These are phyloP conservation scores for Condylura cristata DNA, from an alignment of 2,113 vertebrate species.

Conservation along the genomic window DNA sequence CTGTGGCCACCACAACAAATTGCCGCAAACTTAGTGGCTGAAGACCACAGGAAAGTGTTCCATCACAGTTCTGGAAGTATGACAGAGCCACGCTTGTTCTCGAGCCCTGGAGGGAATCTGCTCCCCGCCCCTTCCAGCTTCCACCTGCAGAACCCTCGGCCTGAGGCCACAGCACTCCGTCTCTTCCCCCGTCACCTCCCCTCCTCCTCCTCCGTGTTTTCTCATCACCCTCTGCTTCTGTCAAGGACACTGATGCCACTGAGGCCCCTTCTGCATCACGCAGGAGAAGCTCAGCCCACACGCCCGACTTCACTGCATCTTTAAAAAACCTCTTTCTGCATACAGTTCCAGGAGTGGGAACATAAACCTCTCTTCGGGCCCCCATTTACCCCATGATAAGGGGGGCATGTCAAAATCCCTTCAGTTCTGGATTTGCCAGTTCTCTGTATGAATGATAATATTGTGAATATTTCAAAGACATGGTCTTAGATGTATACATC, in stretches of 20 bases:
- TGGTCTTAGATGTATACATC: background rate
- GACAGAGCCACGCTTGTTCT: accelerated
- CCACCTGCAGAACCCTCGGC: background rate
- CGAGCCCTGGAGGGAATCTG: no score
- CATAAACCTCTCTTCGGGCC: background rate
- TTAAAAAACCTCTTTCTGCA: background rate
- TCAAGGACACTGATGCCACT: background rate
- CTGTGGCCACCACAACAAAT: background rate
- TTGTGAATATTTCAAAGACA: background rate
- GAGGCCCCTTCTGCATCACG: background rate
- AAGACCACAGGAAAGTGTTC: background rate
- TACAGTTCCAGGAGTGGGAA: background rate
- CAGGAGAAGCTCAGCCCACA: background rate
- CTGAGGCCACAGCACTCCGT: background rate
- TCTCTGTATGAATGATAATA: background rate
- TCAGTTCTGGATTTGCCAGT: background rate
- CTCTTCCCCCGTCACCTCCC: no score
- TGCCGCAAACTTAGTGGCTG: background rate
- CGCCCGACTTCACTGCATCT: background rate
- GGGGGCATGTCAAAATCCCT: background rate
- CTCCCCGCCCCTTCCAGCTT: accelerated
- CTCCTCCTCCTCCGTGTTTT: background rate
- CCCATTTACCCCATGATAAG: no score
- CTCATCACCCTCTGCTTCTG: background rate
- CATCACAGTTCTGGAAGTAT: background rate